Evolutionary conservation across 30 jellyfish, hydroid and myxozoan genomes (phyloP).

Genomic region (Hydra vulgaris): DNA sequence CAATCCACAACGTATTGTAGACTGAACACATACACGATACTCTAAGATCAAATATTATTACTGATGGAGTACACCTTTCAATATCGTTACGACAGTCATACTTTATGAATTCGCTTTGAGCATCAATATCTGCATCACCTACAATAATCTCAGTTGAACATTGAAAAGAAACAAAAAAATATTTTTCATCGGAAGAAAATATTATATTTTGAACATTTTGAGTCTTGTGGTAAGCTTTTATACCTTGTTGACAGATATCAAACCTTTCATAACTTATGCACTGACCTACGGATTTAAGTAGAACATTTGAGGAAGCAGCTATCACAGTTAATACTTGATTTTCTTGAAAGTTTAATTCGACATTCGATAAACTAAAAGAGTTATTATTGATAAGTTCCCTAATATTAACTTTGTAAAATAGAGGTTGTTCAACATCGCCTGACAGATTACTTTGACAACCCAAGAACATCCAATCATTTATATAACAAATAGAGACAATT

Average conservation of each 20-base stretch:
- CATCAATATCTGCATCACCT: constrained; percentile 4
- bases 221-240: constrained; percentile 17
- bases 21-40: constrained; percentile 57
- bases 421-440: too few species aligned
- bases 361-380: constrained; percentile 22
- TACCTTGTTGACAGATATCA: background rate
- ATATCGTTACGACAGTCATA: constrained; percentile 40
- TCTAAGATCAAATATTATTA: constrained; percentile 50
- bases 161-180: constrained; percentile 30
- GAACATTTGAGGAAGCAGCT: constrained; percentile 5
- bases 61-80: constrained; percentile 28
- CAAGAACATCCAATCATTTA: constrained; percentile 33
- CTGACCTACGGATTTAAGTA: background rate
- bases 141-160: constrained; percentile 38
- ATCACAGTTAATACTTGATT: constrained; percentile 38
- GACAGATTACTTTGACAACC: too few species aligned
- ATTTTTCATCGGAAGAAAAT: constrained; percentile 29
- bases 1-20: constrained; percentile 77
- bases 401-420: too few species aligned
- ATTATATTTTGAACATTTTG: constrained; percentile 27
- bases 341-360: constrained; percentile 15
- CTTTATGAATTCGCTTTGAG: constrained; percentile 12
- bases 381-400: too few species aligned
- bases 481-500: constrained; percentile 44
- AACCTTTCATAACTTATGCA: too few species aligned